Conservation (phyloP, 2,888 invertebrate genomes). For the Lucinisca nassula region DNA sequence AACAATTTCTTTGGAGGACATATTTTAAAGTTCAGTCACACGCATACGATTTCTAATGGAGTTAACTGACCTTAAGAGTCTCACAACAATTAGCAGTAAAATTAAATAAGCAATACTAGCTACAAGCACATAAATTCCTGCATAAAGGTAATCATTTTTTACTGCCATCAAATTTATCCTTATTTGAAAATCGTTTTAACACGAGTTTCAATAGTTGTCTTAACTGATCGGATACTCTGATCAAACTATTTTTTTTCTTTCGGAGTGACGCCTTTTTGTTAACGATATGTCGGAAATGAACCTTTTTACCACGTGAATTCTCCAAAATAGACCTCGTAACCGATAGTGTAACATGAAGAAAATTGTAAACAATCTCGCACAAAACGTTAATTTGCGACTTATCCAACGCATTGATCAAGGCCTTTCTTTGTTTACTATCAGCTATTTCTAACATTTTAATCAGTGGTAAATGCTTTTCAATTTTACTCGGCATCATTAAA, state of each 20-base stretch:
- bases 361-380: not conserved
- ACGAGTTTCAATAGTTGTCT: not conserved
- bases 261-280: not conserved
- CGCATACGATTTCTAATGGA: not conserved
- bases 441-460: not conserved
- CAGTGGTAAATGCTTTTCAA: not conserved
- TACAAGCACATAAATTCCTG: not conserved
- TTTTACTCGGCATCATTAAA: not conserved
- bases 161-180: not conserved
- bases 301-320: not conserved
- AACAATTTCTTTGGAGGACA: slow-evolving; percentile 14
- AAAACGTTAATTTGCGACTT: slow-evolving; percentile 2
- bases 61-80: not conserved
- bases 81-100: not conserved
- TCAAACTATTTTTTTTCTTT: not conserved
- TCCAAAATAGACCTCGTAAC: not conserved
- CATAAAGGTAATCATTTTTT: not conserved
- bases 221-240: not conserved
- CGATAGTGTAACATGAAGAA: not conserved
- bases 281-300: not conserved
- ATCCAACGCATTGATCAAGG: not conserved
- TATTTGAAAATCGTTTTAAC: not conserved
- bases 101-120: not conserved
- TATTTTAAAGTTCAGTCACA: not conserved
- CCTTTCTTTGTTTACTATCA: slow-evolving; percentile 14